phyloP scores from a whole-genome alignment of 1,140 invertebrate genomes.

The Geopemphigus sp. region DNA sequence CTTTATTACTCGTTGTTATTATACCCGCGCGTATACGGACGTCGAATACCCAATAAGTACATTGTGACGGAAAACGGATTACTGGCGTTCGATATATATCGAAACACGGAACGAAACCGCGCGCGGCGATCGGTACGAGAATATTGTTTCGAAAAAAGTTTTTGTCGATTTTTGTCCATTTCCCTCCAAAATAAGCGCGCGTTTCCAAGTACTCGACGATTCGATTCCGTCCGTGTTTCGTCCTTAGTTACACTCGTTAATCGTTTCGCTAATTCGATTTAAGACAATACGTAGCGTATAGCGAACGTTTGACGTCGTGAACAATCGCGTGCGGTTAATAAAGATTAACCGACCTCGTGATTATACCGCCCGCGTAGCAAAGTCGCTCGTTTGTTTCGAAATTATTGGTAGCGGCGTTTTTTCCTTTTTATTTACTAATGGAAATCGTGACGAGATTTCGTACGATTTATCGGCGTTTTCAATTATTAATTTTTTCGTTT shows the following conservation, averaged over 20 bases:
- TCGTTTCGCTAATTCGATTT: too few species aligned
- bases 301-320: slow-evolving; percentile 6
- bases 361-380: slow-evolving; percentile 31
- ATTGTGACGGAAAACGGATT: too few species aligned
- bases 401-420: slow-evolving; percentile 1
- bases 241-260: too few species aligned
- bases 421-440: slow-evolving; percentile 1
- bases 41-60: neutral
- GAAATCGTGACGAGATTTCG: slow-evolving; percentile 35
- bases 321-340: neutral
- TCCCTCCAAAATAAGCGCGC: too few species aligned
- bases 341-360: slow-evolving; percentile 13
- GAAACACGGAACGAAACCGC: too few species aligned
- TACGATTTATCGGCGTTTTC: slow-evolving; percentile 3
- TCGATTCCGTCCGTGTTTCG: too few species aligned
- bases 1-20: neutral
- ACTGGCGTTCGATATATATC: too few species aligned
- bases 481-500: slow-evolving; percentile 19
- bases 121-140: too few species aligned
- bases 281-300: too few species aligned
- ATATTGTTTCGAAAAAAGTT: too few species aligned
- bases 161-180: too few species aligned
- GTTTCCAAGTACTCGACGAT: too few species aligned
- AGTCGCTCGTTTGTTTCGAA: slow-evolving; percentile 2
- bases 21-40: neutral